phyloP scores from a whole-genome alignment of 2,797 vertebrate species.

The Sparidentex hasta region DNA sequence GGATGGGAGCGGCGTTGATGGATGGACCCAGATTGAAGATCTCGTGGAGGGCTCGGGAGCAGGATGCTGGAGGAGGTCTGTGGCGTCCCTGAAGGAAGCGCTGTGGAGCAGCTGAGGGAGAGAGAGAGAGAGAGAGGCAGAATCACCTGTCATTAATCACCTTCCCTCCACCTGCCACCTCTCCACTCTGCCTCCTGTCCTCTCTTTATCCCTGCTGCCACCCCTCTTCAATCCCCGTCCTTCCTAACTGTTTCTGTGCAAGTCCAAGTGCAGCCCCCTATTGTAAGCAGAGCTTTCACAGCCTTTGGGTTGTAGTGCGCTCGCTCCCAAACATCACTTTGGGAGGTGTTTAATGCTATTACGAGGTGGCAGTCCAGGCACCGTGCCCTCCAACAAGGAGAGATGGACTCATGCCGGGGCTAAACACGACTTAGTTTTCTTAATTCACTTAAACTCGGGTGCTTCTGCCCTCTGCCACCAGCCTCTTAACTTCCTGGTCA shows the following conservation, averaged over 20 bases:
- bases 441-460: constrained; percentile 82
- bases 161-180: constrained; percentile 80
- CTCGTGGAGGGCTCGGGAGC: constrained; percentile 76
- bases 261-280: constrained; percentile 46
- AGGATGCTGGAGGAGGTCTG: constrained; percentile 74
- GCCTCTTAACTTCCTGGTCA: constrained; percentile 61
- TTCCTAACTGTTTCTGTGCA: constrained; percentile 45
- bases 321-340: constrained; percentile 58
- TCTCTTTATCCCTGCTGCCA: constrained; percentile 68
- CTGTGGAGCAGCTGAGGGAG: constrained; percentile 23
- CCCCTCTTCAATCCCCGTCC: constrained; percentile 59
- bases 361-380: constrained; percentile 71
- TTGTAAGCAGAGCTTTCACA: constrained; percentile 57
- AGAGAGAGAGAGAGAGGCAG: neutral
- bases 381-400: constrained; percentile 68
- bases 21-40: constrained; percentile 83
- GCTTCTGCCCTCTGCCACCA: constrained; percentile 66
- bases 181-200: constrained; percentile 61
- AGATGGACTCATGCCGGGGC: constrained; percentile 67
- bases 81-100: constrained; percentile 72
- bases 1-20: constrained; percentile 76
- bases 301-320: constrained; percentile 28
- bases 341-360: constrained; percentile 81
- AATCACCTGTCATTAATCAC: constrained; percentile 83
- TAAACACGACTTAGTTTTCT: constrained; percentile 77